Base-by-base conservation (phyloP, 2,888 invertebrate genomes). In the Drosophila cracens region DNA sequence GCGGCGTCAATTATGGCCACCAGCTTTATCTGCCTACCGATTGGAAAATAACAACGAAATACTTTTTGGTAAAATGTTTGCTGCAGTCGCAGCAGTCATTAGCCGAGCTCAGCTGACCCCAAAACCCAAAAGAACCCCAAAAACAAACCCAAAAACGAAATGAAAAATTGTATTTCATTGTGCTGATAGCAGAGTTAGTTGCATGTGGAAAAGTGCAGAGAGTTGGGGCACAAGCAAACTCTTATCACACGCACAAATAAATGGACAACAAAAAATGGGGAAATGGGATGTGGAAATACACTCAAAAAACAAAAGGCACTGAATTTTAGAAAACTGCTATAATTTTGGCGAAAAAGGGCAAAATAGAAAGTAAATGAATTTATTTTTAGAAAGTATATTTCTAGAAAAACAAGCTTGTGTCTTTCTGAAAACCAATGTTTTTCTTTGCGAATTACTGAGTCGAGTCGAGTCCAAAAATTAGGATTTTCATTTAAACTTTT, bases 61-160 rank as follows among this genome's bases (percentile, higher is more conserved):
- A 74, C 64, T 58, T 67, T 65, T 64, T 53, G 65, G 64, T 25
- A 27, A 68, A 68, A 68, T 53, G 29, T 56, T 56, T 56, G 74
- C 61, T 61, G 64, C 73, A 70, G 62, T 13, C 54, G 60, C 74
- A 25, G 57, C 75, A 25, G 74, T 82, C 82, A 87, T 74, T 83
- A 77, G 83, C 25, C 8, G 25, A 25, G 46, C 46, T 46, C 25
- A 77, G 83, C 46, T 85, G 85, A 87, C 85, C 85, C 56, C 79
- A 82, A 87, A 85, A 87, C 82, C 87, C 71, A 69, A 83, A 87
- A 82, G 36, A 27, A 18, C 46, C 46, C 46, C 25, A 36, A 43
- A 25, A 33, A 8, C 43, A 69, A 72, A 31, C 33, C 61, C 48
- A 18, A 51, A 73, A 66, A 63, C 53, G 43, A 65, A 74, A 64